Base-by-base conservation (phyloP, 2,113 vertebrate species). In the Lamprologus speciosus region DNA sequence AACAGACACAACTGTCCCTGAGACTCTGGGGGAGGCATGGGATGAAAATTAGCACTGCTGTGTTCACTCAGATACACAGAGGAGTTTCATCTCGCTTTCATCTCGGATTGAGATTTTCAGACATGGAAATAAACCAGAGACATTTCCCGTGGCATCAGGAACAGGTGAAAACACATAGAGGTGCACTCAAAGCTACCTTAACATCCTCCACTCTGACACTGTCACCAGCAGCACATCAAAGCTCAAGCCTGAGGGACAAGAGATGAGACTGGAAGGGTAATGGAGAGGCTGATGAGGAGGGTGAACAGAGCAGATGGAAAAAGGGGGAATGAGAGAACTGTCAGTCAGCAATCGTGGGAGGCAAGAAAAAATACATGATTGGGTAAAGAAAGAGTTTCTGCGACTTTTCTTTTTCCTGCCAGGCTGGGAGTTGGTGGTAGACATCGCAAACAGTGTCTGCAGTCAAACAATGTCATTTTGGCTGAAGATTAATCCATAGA, bases 221-320 rank as follows among this genome's bases (percentile, higher is more conserved):
- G 87, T 80, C 87, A 83, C 90, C 6, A 11, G 3, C 82, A 82
- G n/a, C 16, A 42, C n/a, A 26, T 81, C 81, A 89, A 81, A 85
- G 82, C 40, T 37, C 10, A 33, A 45, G 84, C 86, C 37, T 81
- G 81, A 87, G 75, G 75, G 85, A 82, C 58, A 80, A 73, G 65
- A 83, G 83, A 65, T 16, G 26, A 92, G 92, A 93, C 90, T 89
- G 83, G 87, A 26, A 75, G 79, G 80, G 81, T 93, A 87, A 91
- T 91, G 85, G 88, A 88, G 75, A 80, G 83, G 84, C 45, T 86
- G 92, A 91, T 89, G 87, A 87, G 82, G 84, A 55, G 53, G 60
- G 87, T 65, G 78, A 81, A 86, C 81, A 42, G 42, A 85, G 63
- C 70, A 87, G 85, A 91, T 85, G 55, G 58, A 75, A 88, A 60